Base-by-base conservation (phyloP, 2,888 invertebrate genomes). In the Sinopyrophorus schimmeli region DNA sequence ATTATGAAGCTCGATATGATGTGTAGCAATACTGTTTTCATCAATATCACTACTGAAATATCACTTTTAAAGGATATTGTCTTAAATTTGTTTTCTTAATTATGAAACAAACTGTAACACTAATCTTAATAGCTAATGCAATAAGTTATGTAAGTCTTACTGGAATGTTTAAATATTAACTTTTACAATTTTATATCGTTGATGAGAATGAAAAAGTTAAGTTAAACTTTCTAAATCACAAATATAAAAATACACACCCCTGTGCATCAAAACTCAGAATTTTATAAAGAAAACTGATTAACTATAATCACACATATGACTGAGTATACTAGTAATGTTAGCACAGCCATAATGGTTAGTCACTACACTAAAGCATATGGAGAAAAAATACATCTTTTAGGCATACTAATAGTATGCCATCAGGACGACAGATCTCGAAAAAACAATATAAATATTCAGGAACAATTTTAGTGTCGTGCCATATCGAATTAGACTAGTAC, bases 281-380 rank as follows among this genome's bases (percentile, higher is more conserved):
- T 17, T 41, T 41, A 44, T 34, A 32, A 51, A 44, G 26, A 35
- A 18, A 40, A 44, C 42, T n/a, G 17, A 11, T 10, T 15, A 38
- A 24, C 14, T 23, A 37, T 35, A 26, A 48, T 43, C 30, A 37
- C 48, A 50, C 44, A 39, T 46, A 41, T 53, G 43, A 49, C 34
- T 35, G 49, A 47, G 48, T 53, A 47, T 52, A 55, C 53, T 49
- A 52, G 39, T 35, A 55, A 50, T 54, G 52, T 60, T 56, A 60
- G 60, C 63, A 63, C 63, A 63, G 63, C 63, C 63, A 58, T 59
- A 47, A 54, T 57, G 55, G 55, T 61, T 60, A 63, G 57, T 54
- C 30, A 53, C 60, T 60, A 60, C 47, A 55, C 58, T 62, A 62
- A 60, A 56, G 56, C 54, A 54, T 54, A 39, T 39, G 43, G 43